A percentile compares a stretch with the other conserved stretches of the same genome.
These are phyloP conservation scores for Plusia festucae DNA, from an alignment of 2,888 invertebrate genomes.

Conservation along the genomic window DNA sequence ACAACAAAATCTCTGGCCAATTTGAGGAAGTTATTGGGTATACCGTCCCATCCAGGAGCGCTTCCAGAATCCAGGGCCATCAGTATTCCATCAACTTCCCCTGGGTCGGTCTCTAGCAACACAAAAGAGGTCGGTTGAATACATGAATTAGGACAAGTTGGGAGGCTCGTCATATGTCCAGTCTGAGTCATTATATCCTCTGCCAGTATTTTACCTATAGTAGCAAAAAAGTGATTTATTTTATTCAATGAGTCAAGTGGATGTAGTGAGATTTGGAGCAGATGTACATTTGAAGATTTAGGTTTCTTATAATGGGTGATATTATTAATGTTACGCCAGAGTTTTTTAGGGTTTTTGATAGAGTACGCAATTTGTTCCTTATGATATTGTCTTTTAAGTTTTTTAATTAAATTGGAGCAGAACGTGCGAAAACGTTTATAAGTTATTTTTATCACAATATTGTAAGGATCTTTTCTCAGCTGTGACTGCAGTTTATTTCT, in stretches of 20 bases:
- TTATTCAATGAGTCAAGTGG: slow-evolving; percentile 10
- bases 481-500: slow-evolving; percentile 12
- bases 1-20: slow-evolving; percentile 12
- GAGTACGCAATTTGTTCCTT: slow-evolving; percentile 1
- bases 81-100: slow-evolving; percentile 20
- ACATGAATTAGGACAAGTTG: not conserved
- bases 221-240: slow-evolving; percentile 6
- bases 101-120: slow-evolving; percentile 20
- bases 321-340: slow-evolving; percentile 13
- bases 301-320: slow-evolving; percentile 13
- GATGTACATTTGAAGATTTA: slow-evolving; percentile 9
- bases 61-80: slow-evolving; percentile 25
- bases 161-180: not conserved
- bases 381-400: slow-evolving; percentile 14
- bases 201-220: slow-evolving; percentile 8
- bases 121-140: slow-evolving; percentile 16
- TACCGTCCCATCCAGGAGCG: too few relatives aligned
- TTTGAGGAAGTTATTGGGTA: slow-evolving; percentile 32
- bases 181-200: slow-evolving; percentile 4
- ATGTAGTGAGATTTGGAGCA: not conserved
- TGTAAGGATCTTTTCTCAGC: slow-evolving; percentile 11
- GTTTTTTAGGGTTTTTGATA: slow-evolving; percentile 7
- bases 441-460: slow-evolving; percentile 8
- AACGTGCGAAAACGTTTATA: slow-evolving; percentile 15
- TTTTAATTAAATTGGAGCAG: slow-evolving; percentile 15